A percentile compares a stretch with the other conserved stretches of the same genome.
Conservation (phyloP, 2,113 vertebrate species). For the Phaetusa simplex region DNA sequence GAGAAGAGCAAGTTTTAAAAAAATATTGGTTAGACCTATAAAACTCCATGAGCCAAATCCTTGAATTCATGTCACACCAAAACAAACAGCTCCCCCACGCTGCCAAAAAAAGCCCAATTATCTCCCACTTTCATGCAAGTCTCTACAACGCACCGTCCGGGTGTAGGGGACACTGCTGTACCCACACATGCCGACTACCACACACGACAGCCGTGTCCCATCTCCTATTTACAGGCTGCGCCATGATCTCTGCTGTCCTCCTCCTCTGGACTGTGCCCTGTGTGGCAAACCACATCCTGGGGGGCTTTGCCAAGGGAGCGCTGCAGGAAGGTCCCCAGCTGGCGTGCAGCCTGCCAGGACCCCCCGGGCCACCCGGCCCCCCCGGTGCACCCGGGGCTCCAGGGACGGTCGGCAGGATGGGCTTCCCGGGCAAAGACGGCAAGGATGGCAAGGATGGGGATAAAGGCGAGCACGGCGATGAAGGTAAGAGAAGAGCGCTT, state of each 20-base stretch:
- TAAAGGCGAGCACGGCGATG: slow-evolving; percentile 81
- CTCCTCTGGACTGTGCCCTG: slow-evolving; percentile 79
- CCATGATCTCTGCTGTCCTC: slow-evolving; percentile 81
- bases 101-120: not conserved
- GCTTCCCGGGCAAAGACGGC: slow-evolving; percentile 88
- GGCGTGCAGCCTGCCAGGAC: slow-evolving; percentile 88
- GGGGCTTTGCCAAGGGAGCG: slow-evolving; percentile 67
- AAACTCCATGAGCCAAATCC: not conserved
- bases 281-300: slow-evolving; percentile 76
- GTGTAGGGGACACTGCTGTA: rapidly evolving
- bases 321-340: slow-evolving; percentile 81
- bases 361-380: slow-evolving; percentile 81
- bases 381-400: slow-evolving; percentile 82
- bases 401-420: slow-evolving; percentile 86
- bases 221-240: slow-evolving; percentile 63
- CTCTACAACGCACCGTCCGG: rapidly evolving
- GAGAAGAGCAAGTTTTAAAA: not conserved
- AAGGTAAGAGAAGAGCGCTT: slow-evolving; percentile 72
- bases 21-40: not conserved
- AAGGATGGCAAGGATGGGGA: slow-evolving; percentile 87
- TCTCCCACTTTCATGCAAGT: not conserved
- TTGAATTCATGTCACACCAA: not conserved
- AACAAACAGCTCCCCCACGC: not conserved
- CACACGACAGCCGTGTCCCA: rapidly evolving
- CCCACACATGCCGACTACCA: not conserved